phyloP scores from a whole-genome alignment of 35 echinoderm and acorn worm species.

The Hemicentrotus pulcherrimus region DNA sequence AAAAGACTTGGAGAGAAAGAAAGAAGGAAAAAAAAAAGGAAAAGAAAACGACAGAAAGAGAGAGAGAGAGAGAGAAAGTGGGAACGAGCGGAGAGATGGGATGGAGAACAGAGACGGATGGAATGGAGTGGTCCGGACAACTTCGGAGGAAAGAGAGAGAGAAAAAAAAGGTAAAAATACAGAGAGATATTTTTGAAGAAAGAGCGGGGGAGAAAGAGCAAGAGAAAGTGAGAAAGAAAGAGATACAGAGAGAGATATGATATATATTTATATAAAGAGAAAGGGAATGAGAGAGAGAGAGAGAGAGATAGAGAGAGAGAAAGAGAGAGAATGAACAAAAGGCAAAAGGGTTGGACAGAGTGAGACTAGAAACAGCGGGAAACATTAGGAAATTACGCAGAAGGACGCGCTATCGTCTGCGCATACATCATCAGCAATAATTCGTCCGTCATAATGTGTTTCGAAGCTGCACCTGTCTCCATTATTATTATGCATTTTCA shows the following conservation, averaged over 20 bases:
- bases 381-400: constrained; percentile 14
- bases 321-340: background rate
- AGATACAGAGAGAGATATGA: background rate
- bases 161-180: too few relatives aligned
- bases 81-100: too few relatives aligned
- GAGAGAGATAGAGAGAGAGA: background rate
- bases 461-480: constrained; percentile 13
- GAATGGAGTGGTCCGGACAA: too few relatives aligned
- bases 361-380: background rate
- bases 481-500: background rate
- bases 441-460: constrained; percentile 24
- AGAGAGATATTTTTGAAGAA: too few relatives aligned
- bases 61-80: too few relatives aligned
- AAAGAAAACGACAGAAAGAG: too few relatives aligned
- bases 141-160: too few relatives aligned
- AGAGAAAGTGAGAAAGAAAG: too few relatives aligned
- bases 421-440: constrained; percentile 20
- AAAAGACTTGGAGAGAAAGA: too few relatives aligned
- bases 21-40: too few relatives aligned
- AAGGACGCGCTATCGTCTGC: constrained; percentile 3
- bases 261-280: background rate
- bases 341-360: background rate
- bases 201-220: too few relatives aligned
- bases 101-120: too few relatives aligned
- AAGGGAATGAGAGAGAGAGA: background rate